Evolutionary conservation across 2,797 vertebrate genomes (phyloP).

Genomic region (Gadopsis bispinosus): DNA sequence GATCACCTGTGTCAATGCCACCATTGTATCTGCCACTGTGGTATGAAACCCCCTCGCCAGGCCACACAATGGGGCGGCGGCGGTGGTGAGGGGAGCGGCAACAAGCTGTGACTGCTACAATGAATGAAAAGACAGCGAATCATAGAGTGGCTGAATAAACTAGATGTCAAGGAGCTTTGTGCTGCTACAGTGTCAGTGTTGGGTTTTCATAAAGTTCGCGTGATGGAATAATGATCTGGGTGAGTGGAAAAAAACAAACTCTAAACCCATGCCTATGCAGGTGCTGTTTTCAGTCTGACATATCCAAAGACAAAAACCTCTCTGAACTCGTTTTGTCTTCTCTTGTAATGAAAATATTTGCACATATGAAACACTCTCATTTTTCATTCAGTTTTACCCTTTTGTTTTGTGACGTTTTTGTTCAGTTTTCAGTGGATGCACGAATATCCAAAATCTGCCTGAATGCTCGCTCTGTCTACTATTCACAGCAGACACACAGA

Average conservation of each 20-base stretch:
- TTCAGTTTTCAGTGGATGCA: slow-evolving; percentile 30
- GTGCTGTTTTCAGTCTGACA: slow-evolving; percentile 57
- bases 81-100: slow-evolving; percentile 51
- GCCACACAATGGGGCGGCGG: slow-evolving; percentile 71
- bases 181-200: slow-evolving; percentile 41
- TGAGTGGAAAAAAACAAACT: slow-evolving; percentile 37
- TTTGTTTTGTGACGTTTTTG: slow-evolving; percentile 32
- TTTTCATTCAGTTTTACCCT: slow-evolving; percentile 21
- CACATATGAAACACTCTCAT: slow-evolving; percentile 12
- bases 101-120: slow-evolving; percentile 78
- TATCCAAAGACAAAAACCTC: slow-evolving; percentile 50
- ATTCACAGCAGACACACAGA: slow-evolving; percentile 20
- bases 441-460: slow-evolving; percentile 3
- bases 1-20: slow-evolving; percentile 83
- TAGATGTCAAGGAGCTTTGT: slow-evolving; percentile 72
- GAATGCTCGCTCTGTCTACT: slow-evolving; percentile 19
- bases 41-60: slow-evolving; percentile 66
- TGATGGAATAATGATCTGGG: slow-evolving; percentile 51
- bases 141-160: slow-evolving; percentile 69
- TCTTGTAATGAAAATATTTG: slow-evolving; percentile 41
- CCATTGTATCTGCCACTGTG: slow-evolving; percentile 74
- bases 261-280: slow-evolving; percentile 44
- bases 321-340: slow-evolving; percentile 38
- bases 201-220: slow-evolving; percentile 52
- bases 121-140: slow-evolving; percentile 74